Percentiles rank a stretch among this genome's conserved stretches.
These are phyloP conservation scores for Archips crataeganus DNA, from an alignment of 2,888 invertebrate genomes.

Conservation along the genomic window DNA sequence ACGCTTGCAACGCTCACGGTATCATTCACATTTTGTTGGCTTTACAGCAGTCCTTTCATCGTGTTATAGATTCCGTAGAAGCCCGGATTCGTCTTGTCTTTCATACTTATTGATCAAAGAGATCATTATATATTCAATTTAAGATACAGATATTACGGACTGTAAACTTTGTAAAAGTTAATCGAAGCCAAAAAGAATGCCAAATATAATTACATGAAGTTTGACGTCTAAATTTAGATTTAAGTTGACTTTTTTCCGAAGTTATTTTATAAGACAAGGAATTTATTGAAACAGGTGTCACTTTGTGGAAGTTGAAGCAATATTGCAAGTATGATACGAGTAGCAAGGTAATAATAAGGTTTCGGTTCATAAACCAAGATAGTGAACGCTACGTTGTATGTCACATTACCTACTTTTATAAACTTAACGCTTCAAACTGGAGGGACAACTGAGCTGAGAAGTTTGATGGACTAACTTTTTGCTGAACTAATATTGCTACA, in stretches of 20 bases:
- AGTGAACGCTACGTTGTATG: too few species aligned
- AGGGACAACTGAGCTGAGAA: not conserved
- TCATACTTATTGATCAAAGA: conserved; percentile 14
- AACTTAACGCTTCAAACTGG: not conserved
- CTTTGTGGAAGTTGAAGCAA: not conserved
- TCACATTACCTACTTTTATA: too few species aligned
- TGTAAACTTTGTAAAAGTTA: not conserved
- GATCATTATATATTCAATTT: conserved; percentile 20
- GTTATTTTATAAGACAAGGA: not conserved
- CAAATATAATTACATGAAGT: too few species aligned
- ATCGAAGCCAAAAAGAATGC: too few species aligned
- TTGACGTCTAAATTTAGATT: too few species aligned
- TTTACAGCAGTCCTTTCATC: not conserved
- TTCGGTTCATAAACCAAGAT: too few species aligned
- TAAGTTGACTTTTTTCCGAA: too few species aligned
- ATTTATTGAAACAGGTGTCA: not conserved
- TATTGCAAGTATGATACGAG: too few species aligned
- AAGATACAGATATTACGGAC: not conserved
- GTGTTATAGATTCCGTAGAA: not conserved
- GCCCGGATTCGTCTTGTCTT: not conserved
- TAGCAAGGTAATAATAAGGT: too few species aligned
- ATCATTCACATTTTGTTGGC: not conserved
- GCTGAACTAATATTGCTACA: too few species aligned
- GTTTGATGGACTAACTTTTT: too few species aligned
- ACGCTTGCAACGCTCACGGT: not conserved